Evolutionary conservation across 2,113 vertebrate genomes (phyloP).

Genomic region (Ptilorrhoa leucosticta): DNA sequence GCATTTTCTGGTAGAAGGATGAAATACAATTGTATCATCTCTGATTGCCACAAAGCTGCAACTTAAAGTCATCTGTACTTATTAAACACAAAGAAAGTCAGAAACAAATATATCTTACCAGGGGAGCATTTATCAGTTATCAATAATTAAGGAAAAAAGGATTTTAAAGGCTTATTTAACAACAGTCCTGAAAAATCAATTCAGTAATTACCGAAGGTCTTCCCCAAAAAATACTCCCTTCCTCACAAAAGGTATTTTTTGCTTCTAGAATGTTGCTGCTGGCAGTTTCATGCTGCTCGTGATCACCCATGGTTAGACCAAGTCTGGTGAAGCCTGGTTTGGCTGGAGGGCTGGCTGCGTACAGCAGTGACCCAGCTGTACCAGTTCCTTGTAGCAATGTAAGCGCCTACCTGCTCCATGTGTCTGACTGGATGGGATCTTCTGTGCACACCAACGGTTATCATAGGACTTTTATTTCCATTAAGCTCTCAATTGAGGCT

Average conservation of each 20-base stretch:
- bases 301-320: fast-evolving
- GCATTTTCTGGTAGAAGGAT: background rate
- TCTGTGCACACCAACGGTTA: background rate
- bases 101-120: background rate
- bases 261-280: background rate
- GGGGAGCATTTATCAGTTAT: background rate
- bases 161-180: background rate
- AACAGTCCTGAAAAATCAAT: background rate
- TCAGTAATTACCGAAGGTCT: background rate
- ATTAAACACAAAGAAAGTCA: background rate
- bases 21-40: background rate
- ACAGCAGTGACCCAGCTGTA: background rate
- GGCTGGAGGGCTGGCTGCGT: background rate
- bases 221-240: background rate
- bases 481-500: background rate
- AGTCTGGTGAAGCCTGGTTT: background rate
- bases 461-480: background rate
- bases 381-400: fast-evolving
- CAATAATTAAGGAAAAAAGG: background rate
- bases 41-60: background rate
- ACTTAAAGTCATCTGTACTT: background rate
- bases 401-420: background rate
- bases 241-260: background rate
- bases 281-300: background rate
- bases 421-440: background rate